A percentile compares a stretch with the other conserved stretches of the same genome.
phyloP scores from a whole-genome alignment of 2,888 invertebrate species.

The Drosophila infuscata region DNA sequence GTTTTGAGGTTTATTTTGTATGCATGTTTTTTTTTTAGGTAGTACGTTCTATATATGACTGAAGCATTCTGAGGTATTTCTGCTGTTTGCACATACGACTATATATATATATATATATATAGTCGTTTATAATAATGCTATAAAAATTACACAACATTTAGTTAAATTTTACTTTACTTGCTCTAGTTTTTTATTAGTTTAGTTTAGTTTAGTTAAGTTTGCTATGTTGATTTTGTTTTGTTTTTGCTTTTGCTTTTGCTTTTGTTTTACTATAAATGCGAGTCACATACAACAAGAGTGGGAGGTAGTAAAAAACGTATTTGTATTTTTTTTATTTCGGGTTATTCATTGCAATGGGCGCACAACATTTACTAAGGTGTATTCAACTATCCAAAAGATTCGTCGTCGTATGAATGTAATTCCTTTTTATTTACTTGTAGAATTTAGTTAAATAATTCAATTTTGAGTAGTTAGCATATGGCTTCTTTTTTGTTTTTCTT shows the following conservation, averaged over 20 bases:
- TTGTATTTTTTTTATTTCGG: constrained; percentile 32
- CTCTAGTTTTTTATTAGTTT: constrained; percentile 43
- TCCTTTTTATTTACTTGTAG: constrained; percentile 52
- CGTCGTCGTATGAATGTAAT: constrained; percentile 12
- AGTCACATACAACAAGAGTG: constrained; percentile 76
- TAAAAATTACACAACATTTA: constrained; percentile 79
- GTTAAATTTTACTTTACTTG: constrained; percentile 58
- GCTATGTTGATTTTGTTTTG: constrained; percentile 37
- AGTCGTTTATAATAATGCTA: constrained; percentile 63
- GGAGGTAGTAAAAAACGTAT: constrained; percentile 76
- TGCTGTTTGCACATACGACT: constrained; percentile 40
- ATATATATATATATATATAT: constrained; percentile 9
- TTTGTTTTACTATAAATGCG: constrained; percentile 66
- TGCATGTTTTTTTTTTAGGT: constrained; percentile 8
- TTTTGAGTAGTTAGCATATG: constrained; percentile 32
- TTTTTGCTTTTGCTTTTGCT: constrained; percentile 8
- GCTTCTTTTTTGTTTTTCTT: constrained; percentile 27
- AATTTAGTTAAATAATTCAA: constrained; percentile 71
- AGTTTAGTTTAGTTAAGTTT: constrained; percentile 49
- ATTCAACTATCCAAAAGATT: constrained; percentile 69
- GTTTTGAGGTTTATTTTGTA: constrained; percentile 10
- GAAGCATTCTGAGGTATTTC: constrained; percentile 69
- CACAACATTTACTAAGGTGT: constrained; percentile 78
- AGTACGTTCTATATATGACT: constrained; percentile 49
- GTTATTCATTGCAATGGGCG: constrained; percentile 46